A percentile compares a stretch with the other conserved stretches of the same genome.
Conservation (phyloP, 2,113 vertebrate species). For the Protobothrops flavoviridis region DNA sequence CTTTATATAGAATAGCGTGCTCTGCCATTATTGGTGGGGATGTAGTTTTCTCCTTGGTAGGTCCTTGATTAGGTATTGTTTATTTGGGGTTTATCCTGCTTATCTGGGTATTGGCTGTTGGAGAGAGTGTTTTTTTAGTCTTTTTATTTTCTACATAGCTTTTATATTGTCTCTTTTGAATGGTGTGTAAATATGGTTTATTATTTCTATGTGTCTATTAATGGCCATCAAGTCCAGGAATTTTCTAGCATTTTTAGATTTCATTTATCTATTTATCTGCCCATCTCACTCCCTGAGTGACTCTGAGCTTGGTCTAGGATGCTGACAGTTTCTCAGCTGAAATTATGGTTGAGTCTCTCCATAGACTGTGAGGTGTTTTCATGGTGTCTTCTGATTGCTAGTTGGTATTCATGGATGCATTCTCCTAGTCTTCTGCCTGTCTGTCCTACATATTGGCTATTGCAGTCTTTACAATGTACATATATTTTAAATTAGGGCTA, state of each 20-base stretch:
- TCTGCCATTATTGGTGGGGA: background rate
- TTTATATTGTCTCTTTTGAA: background rate
- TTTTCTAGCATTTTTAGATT: background rate
- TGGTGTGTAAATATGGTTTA: background rate
- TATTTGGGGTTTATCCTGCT: background rate
- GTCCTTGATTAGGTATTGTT: background rate
- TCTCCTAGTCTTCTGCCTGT: background rate
- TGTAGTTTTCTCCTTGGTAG: background rate
- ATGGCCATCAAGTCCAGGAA: background rate
- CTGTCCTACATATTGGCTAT: background rate
- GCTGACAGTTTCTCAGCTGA: background rate
- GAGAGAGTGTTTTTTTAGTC: background rate
- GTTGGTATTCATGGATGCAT: background rate
- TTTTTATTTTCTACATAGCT: background rate
- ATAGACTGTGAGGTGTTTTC: background rate
- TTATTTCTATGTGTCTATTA: background rate
- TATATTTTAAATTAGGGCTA: background rate
- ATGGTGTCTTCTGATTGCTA: background rate
- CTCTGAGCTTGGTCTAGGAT: background rate
- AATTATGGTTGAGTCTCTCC: background rate
- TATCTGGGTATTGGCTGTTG: background rate
- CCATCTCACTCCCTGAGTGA: too few species aligned
- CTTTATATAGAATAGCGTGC: background rate
- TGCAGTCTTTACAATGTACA: background rate
- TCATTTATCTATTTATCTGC: background rate